Base-by-base conservation (phyloP, 2,888 invertebrate genomes). In the Aporophyla lueneburgensis region DNA sequence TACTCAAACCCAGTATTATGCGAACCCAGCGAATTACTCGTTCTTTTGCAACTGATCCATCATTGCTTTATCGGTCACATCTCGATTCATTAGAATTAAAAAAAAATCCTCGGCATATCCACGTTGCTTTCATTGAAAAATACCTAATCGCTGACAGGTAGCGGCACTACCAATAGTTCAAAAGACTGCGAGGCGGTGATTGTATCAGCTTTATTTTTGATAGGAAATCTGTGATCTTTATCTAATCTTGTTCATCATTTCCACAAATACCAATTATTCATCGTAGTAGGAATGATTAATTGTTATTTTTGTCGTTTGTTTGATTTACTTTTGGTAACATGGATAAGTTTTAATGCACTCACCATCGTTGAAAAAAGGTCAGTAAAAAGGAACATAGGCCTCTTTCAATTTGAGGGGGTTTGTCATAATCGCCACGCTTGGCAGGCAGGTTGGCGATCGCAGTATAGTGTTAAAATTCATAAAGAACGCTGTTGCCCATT, bases 181-280 rank as follows among this genome's bases (percentile, higher is more conserved):
- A 81, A 83, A 46, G 59, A 56, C 33, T 67, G 49, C 16, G 19
- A 46, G 19, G 51, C 61, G 62, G 14, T 56, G 66, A 81, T 73
- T 40, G 12, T 65, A 33, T 70, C 78, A 71, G 6, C 40, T 65
- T 70, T 59, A 71, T 27, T 76, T 53, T 74, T 59, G 71, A 72
- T 68, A 68, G 40, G 43, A 53, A 78, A 80, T 80, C 80, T 53
- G 21, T 76, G 81, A 76, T 84, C 62, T 53, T 27, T 62, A 71
- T 80, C 68, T 62, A 27, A 70, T 66, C 75, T 69, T 71, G 68
- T 77, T 46, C 54, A 61, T 71, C 24, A 58, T 69, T 84, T 71
- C 56, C n/a, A 80, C 33, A 56, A 71, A 68, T 63, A 68, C 16
- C 46, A 69, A 71, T 33, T 2, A 33, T 71, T 71, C 27, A 71